Evolutionary conservation across 2,797 vertebrate genomes (phyloP), one percentile per base, ranked within the genome.

Genomic region (Poeciliopsis paucimaculata): DNA sequence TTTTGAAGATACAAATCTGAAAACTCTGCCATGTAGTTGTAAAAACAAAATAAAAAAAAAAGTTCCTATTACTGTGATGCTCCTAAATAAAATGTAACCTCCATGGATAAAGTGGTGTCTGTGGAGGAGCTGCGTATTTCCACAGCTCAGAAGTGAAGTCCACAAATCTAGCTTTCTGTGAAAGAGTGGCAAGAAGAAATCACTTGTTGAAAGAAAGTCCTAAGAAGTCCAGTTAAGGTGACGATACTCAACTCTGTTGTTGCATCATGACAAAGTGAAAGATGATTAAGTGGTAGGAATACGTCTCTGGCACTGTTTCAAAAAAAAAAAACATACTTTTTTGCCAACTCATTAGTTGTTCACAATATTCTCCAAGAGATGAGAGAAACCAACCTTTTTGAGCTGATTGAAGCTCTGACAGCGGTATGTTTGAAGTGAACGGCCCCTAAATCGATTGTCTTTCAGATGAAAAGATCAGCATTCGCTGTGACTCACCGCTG

Each of bases 401-500:
- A 62, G n/a, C 1, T 0, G 15, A 11, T 2, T 11, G 16, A 71
- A 64, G 53, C 68, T 76, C 39, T 49, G 10, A 68, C 73, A 49
- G 28, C 13, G 1, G 49, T 5, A 13, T 13, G 36, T 78, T 82
- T 49, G 26, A 77, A 5, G 18, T 53, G 34, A 78, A 74, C 70
- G 45, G 36, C 5, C 26, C 20, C 36, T 0, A 39, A 45, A 68
- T 80, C 73, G 60, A 53, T 66, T 8, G 31, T 60, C 72, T 28
- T 75, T 71, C 6, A 45, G 26, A 3, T 45, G 8, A n/a, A 46
- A 45, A 71, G 41, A 72, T 68, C 47, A 76, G 51, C 55, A 46
- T n/a, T 23, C 72, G n/a, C 75, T 6, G 31, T 79, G 53, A 77
- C 76, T 55, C 73, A 57, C 51, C 39, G 43, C 43, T 23, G 43